Base-by-base conservation (phyloP, 2,888 invertebrate species). In the Trachelus tabidus region DNA sequence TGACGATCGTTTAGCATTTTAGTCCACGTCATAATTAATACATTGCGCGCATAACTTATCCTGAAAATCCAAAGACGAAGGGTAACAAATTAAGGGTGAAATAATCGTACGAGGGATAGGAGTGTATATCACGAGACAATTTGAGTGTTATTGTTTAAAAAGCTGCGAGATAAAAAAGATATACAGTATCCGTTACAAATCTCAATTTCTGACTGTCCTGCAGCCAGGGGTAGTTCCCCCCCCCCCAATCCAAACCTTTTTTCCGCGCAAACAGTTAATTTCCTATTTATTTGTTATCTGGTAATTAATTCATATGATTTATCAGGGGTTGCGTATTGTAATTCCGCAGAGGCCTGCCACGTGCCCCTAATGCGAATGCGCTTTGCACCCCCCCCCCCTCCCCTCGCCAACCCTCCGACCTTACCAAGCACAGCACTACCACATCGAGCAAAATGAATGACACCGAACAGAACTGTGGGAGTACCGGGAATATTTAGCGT, bases 381-480 rank as follows among this genome's bases (percentile, higher is more conserved):
- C 23, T 23, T 56, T 56, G 56, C 56, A 56, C 40, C 15, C 37
- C 4, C 37, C 12, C 40, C 12, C 23, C 12, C 40, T 4, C 23
- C 23, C 9, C 6, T 2, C 23, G 15, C 23, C 40, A 40, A 23
- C 56, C 56, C 56, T 23, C 40, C 40, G 23, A 40, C 40, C 15
- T 6, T 6, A 23, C 56, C 56, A 23, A 56, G 56, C 83, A 12
- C 71, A 34, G 71, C 12, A 34, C 31, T 71, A 12, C 31, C 56
- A 23, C 83, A 84, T 83, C 85, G 81, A 86, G 86, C 83, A 85
- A 89, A 90, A 89, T 86, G 89, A 88, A 88, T 85, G 87, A 88
- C 87, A 83, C 82, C 82, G 85, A 87, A 85, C 86, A 83, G 81
- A 81, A 83, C 83, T 84, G 80, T 83, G 81, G 81, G 82, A 81